Conservation (phyloP, 2,113 vertebrate species). For the Chloropsis cyanopogon region DNA sequence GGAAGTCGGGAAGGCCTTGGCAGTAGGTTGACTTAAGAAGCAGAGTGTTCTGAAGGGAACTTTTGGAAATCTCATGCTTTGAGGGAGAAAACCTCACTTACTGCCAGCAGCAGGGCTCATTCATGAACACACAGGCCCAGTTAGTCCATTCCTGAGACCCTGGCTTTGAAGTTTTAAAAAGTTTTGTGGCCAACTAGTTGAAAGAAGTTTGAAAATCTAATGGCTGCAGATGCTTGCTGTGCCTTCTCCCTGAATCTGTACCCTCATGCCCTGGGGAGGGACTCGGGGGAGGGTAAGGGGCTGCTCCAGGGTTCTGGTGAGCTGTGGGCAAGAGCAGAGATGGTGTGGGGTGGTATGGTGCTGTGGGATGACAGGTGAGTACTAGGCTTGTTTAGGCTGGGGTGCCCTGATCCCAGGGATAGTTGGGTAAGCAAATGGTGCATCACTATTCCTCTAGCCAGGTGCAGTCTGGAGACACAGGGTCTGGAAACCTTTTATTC, state of each 20-base stretch:
- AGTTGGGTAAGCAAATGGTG: not conserved
- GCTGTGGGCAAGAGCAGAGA: not conserved
- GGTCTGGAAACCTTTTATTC: not conserved
- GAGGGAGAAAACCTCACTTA: not conserved
- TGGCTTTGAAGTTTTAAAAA: not conserved
- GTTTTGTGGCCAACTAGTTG: not conserved
- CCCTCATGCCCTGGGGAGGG: not conserved
- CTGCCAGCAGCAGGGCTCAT: not conserved
- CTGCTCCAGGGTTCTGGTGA: fast-evolving
- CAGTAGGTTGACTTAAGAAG: not conserved
- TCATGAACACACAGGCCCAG: fast-evolving
- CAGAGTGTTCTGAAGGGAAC: not conserved
- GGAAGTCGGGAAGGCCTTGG: not conserved
- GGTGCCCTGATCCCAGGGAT: not conserved
- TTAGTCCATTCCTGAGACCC: not conserved
- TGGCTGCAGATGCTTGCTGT: not conserved
- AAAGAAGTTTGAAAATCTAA: not conserved
- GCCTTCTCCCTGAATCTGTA: not conserved
- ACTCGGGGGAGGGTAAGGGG: not conserved
- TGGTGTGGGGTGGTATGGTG: fast-evolving
- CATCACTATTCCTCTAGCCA: not conserved
- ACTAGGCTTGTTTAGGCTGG: not conserved
- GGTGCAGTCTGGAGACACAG: not conserved
- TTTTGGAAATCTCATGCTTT: not conserved
- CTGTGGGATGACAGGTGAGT: too few relatives aligned